Evolutionary conservation across 2,888 invertebrate genomes (phyloP).

Genomic region (Spicauda simplicius): DNA sequence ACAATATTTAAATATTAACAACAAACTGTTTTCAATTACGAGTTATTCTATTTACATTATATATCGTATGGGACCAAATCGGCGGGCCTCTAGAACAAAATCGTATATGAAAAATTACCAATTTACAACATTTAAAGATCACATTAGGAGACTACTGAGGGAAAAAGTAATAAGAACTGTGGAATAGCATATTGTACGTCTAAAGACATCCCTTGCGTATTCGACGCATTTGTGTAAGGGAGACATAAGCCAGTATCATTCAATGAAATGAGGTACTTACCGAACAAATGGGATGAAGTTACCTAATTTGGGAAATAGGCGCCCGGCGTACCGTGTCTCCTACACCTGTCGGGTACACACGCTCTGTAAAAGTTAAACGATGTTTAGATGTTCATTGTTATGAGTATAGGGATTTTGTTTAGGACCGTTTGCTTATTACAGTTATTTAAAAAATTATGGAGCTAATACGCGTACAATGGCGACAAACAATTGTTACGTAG

Average conservation of each 20-base stretch:
- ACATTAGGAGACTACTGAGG: constrained; percentile 1
- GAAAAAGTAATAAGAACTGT: constrained; percentile 29
- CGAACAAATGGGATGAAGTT: constrained; percentile 34
- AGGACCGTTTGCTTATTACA: constrained; percentile 15
- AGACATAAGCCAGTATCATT: constrained; percentile 35
- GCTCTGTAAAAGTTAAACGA: constrained; percentile 30
- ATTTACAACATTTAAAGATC: constrained; percentile 1
- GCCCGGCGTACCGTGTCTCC: constrained; percentile 32
- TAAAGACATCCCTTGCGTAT: constrained; percentile 31
- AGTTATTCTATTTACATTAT: too few relatives aligned
- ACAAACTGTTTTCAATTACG: too few relatives aligned
- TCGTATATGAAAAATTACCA: too few relatives aligned
- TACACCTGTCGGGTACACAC: constrained; percentile 26
- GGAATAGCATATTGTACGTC: constrained; percentile 13
- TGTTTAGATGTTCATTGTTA: constrained; percentile 25
- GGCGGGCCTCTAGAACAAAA: too few relatives aligned
- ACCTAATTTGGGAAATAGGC: constrained; percentile 34
- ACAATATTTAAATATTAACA: too few relatives aligned
- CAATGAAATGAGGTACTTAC: constrained; percentile 37
- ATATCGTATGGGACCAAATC: too few relatives aligned
- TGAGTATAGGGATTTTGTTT: neutral
- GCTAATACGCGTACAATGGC: too few relatives aligned
- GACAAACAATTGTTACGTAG: too few relatives aligned
- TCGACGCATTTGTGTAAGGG: constrained; percentile 22
- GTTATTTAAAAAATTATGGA: too few relatives aligned